Base-by-base conservation (phyloP, 2,888 invertebrate species). In the Drosophila longiperda region DNA sequence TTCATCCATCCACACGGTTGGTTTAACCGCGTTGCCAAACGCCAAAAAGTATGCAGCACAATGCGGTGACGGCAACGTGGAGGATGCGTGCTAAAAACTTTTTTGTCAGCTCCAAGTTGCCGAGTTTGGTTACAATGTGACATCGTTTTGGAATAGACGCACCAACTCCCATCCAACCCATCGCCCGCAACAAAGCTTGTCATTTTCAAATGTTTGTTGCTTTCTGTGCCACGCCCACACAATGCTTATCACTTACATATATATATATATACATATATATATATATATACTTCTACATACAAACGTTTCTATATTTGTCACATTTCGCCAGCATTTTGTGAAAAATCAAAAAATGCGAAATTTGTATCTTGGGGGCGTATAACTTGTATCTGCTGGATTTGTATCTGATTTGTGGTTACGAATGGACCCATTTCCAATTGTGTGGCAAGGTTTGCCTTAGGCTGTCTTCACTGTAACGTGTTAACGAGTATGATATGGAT, bases 1-100 rank as follows among this genome's bases (percentile, higher is more conserved):
- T 1, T 1, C 8, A 4, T n/a, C 11, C 54, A 40, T 0, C 0
- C 29, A 12, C 15, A 26, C 60, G 23, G 45, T 17, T 26, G 36
- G 20, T 50, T 38, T 26, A 54, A 67, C 68, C 83, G 36, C 77
- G 58, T n/a, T 58, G 82, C 67, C 77, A 77, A 87, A 66, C 85
- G 83, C 83, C 83, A 76, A 75, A 81, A 90, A 88, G 87, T 90
- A 90, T 86, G 90, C 87, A 75, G 73, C 69, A 79, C 76, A 86
- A 73, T 81, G 79, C 66, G 86, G 69, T 65, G 81, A 55, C 50
- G 73, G 66, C 87, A 81, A 78, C 86, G 76, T 77, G 75, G 73
- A 79, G 86, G 77, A 87, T 86, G 87, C 87, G 87, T 90, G 90
- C 78, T 79, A 66, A 81, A 88, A 87, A 87, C 73, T 90, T 87